phyloP scores from a whole-genome alignment of 2,113 vertebrate genomes.

The Nansenia antarctica region DNA sequence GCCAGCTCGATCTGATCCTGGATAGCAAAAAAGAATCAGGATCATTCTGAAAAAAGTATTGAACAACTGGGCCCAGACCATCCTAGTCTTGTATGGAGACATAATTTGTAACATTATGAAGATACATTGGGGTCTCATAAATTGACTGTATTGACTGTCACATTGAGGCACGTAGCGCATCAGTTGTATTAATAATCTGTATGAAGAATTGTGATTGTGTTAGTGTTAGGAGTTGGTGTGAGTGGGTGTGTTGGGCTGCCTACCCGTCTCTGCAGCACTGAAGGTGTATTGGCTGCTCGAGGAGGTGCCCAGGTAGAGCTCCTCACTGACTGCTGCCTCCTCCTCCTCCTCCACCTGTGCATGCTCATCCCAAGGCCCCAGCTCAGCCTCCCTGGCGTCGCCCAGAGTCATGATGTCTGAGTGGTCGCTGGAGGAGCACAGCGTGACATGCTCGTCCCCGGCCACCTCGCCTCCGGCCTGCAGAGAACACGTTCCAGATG shows the following conservation, averaged over 20 bases:
- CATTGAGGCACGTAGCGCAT: too few species aligned
- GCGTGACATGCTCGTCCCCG: conserved; percentile 68
- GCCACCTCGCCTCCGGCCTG: conserved; percentile 62
- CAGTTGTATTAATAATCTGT: too few species aligned
- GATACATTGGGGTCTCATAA: neutral
- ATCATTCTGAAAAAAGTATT: too few species aligned
- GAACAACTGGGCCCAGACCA: neutral
- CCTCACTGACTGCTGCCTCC: conserved; percentile 59
- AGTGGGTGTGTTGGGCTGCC: conserved; percentile 10
- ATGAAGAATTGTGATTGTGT: too few species aligned
- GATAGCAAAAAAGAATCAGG: too few species aligned
- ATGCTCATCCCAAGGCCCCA: conserved; percentile 71
- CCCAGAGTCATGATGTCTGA: conserved; percentile 94
- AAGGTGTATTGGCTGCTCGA: conserved; percentile 95
- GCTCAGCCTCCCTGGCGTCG: conserved; percentile 76
- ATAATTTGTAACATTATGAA: neutral
- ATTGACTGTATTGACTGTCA: too few species aligned
- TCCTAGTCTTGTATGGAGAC: neutral
- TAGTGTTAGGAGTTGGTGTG: too few species aligned
- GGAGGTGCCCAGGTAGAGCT: conserved; percentile 87
- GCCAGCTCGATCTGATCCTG: too few species aligned
- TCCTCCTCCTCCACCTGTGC: conserved; percentile 51
- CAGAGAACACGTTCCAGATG: conserved; percentile 2
- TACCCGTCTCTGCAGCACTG: conserved; percentile 85
- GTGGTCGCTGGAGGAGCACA: conserved; percentile 87